Percentiles rank a stretch among this genome's conserved stretches.
Evolutionary conservation across 1,140 invertebrate species (phyloP).

Genomic region (Augochlora pura): DNA sequence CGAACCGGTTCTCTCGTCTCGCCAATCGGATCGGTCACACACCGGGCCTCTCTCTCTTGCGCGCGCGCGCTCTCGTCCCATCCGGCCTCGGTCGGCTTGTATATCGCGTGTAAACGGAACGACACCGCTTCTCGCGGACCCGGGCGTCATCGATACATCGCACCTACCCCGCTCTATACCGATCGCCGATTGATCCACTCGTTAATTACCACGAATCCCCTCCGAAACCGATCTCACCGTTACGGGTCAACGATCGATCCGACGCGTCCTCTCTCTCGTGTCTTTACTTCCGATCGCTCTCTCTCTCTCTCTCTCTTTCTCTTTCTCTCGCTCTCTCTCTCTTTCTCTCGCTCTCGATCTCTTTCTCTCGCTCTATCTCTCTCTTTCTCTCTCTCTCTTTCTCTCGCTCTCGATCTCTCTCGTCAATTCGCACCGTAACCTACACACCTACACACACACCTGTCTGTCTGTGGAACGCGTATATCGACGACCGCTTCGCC

Average conservation of each 20-base stretch:
- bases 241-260: conserved; percentile 54
- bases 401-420: too few species aligned
- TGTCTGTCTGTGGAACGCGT: too few species aligned
- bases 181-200: conserved; percentile 59
- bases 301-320: not conserved
- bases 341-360: too few species aligned
- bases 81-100: not conserved
- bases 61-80: too few species aligned
- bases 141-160: conserved; percentile 59
- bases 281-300: conserved; percentile 20
- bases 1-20: too few species aligned
- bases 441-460: too few species aligned
- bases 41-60: too few species aligned
- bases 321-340: conserved; percentile 13
- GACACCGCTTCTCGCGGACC: conserved; percentile 51
- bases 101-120: conserved; percentile 61
- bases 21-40: too few species aligned
- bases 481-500: too few species aligned
- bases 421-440: too few species aligned
- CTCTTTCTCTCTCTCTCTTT: not conserved
- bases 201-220: conserved; percentile 62
- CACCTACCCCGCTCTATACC: conserved; percentile 34
- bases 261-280: not conserved
- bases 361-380: too few species aligned
- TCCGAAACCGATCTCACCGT: conserved; percentile 56